Evolutionary conservation across 2,113 vertebrate genomes (phyloP).

Genomic region (Neodon shergylaensis): DNA sequence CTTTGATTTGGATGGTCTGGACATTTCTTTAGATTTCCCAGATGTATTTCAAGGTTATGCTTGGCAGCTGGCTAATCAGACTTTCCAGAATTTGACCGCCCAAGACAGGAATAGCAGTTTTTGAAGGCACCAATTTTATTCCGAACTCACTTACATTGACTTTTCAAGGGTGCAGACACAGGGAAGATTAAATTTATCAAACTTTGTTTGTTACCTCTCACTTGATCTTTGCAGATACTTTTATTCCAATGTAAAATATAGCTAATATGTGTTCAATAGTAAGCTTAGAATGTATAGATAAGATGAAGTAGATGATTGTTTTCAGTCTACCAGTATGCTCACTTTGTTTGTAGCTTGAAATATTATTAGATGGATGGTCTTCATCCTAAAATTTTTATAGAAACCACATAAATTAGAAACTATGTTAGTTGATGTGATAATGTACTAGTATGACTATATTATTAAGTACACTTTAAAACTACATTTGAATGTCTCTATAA

Average conservation of each 20-base stretch:
- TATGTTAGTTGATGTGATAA: not conserved
- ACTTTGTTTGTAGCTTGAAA: constrained; percentile 7
- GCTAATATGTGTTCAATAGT: not conserved
- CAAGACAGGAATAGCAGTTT: constrained; percentile 52
- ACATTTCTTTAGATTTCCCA: constrained; percentile 55
- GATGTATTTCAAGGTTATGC: constrained; percentile 48
- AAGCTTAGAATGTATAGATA: not conserved
- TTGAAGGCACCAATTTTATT: constrained; percentile 60
- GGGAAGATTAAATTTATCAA: not conserved
- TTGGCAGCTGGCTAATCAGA: constrained; percentile 66
- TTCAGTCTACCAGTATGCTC: not conserved
- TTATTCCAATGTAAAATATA: not conserved
- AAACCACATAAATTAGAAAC: not conserved
- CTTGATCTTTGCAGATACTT: not conserved
- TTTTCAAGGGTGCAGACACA: not conserved
- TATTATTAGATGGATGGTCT: not conserved
- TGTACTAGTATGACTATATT: not conserved
- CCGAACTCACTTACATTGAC: not conserved
- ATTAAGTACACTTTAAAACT: not conserved
- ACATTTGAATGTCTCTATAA: not conserved
- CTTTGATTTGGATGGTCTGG: constrained; percentile 21
- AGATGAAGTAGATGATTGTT: not conserved
- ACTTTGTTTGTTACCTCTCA: not conserved
- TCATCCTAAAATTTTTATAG: not conserved
- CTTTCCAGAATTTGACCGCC: constrained; percentile 54